These are phyloP conservation scores for Tribolium freemani DNA, from an alignment of 2,888 invertebrate genomes.

Conservation along the genomic window DNA sequence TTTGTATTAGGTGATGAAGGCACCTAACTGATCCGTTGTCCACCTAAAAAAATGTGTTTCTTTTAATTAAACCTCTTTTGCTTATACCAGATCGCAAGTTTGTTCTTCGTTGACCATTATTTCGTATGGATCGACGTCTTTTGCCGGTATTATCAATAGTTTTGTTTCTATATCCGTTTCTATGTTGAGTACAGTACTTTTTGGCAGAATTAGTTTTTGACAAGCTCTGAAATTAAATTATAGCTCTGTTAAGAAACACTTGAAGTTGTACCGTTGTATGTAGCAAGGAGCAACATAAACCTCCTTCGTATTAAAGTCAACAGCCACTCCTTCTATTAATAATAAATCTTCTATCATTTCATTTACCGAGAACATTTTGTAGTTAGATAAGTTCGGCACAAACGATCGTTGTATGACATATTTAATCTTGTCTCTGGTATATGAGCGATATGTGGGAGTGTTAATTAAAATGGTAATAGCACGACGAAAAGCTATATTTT, in stretches of 20 bases:
- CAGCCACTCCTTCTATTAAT: constrained; percentile 72
- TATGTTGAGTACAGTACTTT: background rate
- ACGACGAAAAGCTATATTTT: constrained; percentile 63
- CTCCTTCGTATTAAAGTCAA: constrained; percentile 70
- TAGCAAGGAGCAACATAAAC: constrained; percentile 73
- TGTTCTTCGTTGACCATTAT: background rate
- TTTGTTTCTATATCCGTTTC: background rate
- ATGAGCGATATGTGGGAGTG: constrained; percentile 63
- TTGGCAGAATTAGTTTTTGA: background rate
- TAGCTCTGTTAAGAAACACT: background rate
- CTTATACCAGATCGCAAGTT: background rate
- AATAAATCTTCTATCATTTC: constrained; percentile 74
- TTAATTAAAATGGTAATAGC: background rate
- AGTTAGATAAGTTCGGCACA: constrained; percentile 70
- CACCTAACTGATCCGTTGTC: background rate
- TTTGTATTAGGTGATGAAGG: background rate
- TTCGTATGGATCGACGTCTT: constrained; percentile 1
- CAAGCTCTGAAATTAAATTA: background rate
- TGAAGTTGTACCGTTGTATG: constrained; percentile 68
- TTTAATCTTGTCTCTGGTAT: constrained; percentile 4
- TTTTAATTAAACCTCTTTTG: background rate
- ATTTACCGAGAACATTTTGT: constrained; percentile 70
- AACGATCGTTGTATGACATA: constrained; percentile 72
- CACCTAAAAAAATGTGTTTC: background rate
- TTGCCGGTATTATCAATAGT: constrained; percentile 1